These are phyloP conservation scores for Trissoscelio sp. DNA, from an alignment of 2,888 invertebrate genomes.

Conservation along the genomic window DNA sequence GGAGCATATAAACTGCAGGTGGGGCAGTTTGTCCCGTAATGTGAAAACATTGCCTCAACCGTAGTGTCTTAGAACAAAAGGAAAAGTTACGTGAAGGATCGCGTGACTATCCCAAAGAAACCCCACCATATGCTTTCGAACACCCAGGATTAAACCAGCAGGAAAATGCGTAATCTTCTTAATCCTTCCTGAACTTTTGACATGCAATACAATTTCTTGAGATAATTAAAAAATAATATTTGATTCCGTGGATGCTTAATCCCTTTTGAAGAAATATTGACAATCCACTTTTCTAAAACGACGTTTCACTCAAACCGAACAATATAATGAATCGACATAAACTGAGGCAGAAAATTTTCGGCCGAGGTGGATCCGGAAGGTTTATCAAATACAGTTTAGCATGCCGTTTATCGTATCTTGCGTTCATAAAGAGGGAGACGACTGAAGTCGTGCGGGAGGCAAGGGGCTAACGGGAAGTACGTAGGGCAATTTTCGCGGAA, in stretches of 20 bases:
- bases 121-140: constrained; percentile 63
- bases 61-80: constrained; percentile 36
- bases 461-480: constrained; percentile 69
- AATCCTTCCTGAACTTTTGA: constrained; percentile 72
- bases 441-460: constrained; percentile 73
- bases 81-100: constrained; percentile 78
- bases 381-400: constrained; percentile 79
- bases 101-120: constrained; percentile 75
- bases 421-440: constrained; percentile 75
- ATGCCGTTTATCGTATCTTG: constrained; percentile 79
- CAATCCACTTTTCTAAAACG: constrained; percentile 48
- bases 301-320: constrained; percentile 37
- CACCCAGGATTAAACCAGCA: too few relatives aligned
- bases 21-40: constrained; percentile 73
- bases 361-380: constrained; percentile 67
- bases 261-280: constrained; percentile 53
- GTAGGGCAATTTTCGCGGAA: constrained; percentile 83
- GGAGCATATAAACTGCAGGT: constrained; percentile 75
- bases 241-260: constrained; percentile 30
- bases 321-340: constrained; percentile 61
- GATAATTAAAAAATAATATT: constrained; percentile 65
- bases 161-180: constrained; percentile 78
- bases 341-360: constrained; percentile 51
- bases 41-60: constrained; percentile 69
- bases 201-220: constrained; percentile 1